A percentile compares a stretch with the other conserved stretches of the same genome.
phyloP scores from a whole-genome alignment of 1,140 invertebrate genomes.

The Heliconius congener region DNA sequence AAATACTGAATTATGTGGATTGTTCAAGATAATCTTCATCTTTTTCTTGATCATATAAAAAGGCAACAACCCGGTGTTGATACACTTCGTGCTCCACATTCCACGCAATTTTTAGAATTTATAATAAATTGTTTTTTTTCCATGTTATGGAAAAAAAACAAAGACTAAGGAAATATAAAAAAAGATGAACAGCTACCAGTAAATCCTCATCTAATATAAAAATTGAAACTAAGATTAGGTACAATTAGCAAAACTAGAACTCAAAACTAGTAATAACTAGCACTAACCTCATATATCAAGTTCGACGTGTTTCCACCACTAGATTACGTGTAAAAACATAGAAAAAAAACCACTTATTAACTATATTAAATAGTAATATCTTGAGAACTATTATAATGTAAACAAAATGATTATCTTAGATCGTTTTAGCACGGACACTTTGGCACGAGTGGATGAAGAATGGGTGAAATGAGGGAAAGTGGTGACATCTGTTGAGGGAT shows the following conservation, averaged over 20 bases:
- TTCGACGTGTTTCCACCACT: not conserved
- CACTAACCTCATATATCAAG: conserved; percentile 4
- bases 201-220: not conserved
- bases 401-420: conserved; percentile 37
- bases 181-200: not conserved
- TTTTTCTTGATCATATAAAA: too few relatives aligned
- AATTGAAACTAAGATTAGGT: not conserved
- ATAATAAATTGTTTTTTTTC: too few relatives aligned
- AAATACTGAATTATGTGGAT: too few relatives aligned
- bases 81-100: too few relatives aligned
- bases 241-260: not conserved
- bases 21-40: too few relatives aligned
- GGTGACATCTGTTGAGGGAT: conserved; percentile 23
- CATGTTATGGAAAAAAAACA: too few relatives aligned
- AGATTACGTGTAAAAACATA: not conserved
- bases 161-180: not conserved
- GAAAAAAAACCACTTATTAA: not conserved
- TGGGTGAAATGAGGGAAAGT: not conserved
- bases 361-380: conserved; percentile 6
- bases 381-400: conserved; percentile 37
- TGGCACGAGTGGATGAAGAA: conserved; percentile 24
- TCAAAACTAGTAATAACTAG: not conserved
- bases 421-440: conserved; percentile 26
- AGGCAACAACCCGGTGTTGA: too few relatives aligned
- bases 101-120: too few relatives aligned